Conservation (phyloP, 1,140 invertebrate species). For the Dysdera silvatica region DNA sequence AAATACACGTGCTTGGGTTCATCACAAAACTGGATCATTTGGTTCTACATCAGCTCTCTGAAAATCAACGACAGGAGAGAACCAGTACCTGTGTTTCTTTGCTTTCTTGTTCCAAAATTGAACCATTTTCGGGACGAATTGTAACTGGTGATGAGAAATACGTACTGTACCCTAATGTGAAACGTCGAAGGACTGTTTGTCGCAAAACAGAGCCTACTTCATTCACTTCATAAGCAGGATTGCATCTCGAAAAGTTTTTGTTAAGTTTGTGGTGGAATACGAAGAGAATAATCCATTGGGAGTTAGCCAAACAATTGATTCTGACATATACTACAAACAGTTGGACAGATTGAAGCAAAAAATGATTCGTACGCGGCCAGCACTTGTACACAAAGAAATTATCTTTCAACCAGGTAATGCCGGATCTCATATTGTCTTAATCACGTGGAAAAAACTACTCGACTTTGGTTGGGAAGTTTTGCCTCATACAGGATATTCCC, state of each 20-base stretch:
- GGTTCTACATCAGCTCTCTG: background rate
- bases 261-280: no score
- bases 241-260: constrained; percentile 2
- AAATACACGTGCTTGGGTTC: background rate
- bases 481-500: no score
- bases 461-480: no score
- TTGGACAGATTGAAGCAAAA: no score
- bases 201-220: background rate
- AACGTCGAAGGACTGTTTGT: background rate
- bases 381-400: no score
- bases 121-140: background rate
- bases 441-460: no score
- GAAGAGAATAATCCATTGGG: no score
- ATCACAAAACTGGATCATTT: constrained; percentile 2
- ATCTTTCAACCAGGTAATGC: no score
- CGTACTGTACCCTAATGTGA: background rate
- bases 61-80: background rate
- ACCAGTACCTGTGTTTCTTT: background rate
- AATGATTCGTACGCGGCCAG: no score
- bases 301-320: no score
- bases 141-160: constrained; percentile 1
- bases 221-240: constrained; percentile 7
- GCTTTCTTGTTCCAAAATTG: background rate
- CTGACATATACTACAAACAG: no score
- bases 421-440: no score